phyloP scores from a whole-genome alignment of 2,888 invertebrate genomes.

The Synergus itoensis region DNA sequence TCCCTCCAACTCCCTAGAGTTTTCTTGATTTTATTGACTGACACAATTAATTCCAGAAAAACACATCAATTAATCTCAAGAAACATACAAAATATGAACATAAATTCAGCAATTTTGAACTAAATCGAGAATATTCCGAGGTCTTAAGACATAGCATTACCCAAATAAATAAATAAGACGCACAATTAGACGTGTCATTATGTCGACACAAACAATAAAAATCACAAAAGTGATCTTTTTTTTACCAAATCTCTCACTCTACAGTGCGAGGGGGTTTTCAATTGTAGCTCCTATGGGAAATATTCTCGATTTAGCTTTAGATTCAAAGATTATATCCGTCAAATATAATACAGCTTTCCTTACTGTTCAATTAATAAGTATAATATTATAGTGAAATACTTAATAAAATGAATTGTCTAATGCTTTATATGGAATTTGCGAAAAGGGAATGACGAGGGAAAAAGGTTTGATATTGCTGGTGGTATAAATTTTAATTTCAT shows the following conservation, averaged over 20 bases:
- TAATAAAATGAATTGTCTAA: not conserved
- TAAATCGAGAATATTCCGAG: constrained; percentile 4
- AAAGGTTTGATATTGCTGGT: constrained; percentile 11
- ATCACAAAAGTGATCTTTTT: constrained; percentile 5
- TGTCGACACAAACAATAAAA: constrained; percentile 19
- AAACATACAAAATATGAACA: not conserved
- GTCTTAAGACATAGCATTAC: not conserved
- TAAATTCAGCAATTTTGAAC: not conserved
- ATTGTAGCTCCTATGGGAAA: not conserved
- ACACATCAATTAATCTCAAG: not conserved
- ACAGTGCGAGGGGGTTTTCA: not conserved
- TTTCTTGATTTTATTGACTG: not conserved
- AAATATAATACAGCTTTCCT: not conserved
- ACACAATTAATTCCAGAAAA: not conserved
- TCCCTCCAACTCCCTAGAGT: not conserved
- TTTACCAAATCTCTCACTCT: constrained; percentile 10
- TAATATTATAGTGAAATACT: not conserved
- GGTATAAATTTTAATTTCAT: constrained; percentile 20
- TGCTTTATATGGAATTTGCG: not conserved
- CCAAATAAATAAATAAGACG: constrained; percentile 21
- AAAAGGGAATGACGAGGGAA: not conserved
- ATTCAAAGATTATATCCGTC: not conserved
- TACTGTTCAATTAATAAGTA: not conserved
- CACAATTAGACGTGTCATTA: constrained; percentile 39
- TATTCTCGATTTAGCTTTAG: constrained; percentile 20